Evolutionary conservation across 2,888 invertebrate genomes (phyloP).

Genomic region (Aromia moschata): DNA sequence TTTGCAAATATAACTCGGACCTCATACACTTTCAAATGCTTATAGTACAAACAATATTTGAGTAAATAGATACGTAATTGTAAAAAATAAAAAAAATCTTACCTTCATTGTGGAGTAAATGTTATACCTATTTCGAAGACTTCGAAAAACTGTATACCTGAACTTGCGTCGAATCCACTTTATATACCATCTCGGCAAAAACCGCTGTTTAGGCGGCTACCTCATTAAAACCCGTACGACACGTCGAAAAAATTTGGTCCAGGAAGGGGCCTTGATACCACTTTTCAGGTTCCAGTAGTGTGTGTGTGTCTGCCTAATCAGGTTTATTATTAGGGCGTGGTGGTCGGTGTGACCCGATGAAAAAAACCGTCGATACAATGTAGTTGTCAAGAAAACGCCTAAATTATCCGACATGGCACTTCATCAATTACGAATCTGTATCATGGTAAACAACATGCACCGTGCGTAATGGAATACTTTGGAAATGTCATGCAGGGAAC

Average conservation of each 20-base stretch:
- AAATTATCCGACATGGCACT: no score
- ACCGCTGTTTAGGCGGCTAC: slow-evolving; percentile 25
- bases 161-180: slow-evolving; percentile 10
- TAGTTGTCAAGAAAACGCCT: no score
- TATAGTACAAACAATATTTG: no score
- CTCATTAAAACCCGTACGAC: slow-evolving; percentile 12
- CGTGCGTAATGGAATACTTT: no score
- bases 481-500: no score
- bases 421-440: no score
- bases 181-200: slow-evolving; percentile 35
- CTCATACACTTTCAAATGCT: no score
- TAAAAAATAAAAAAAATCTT: slow-evolving; percentile 24
- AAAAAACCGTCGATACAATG: slow-evolving; percentile 10
- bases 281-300: slow-evolving; percentile 13
- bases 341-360: slow-evolving; percentile 1
- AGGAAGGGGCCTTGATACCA: slow-evolving; percentile 33
- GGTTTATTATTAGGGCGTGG: slow-evolving; percentile 30
- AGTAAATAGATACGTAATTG: no score
- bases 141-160: slow-evolving; percentile 46
- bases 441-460: no score
- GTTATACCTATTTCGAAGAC: slow-evolving; percentile 46
- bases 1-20: no score
- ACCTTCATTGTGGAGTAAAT: slow-evolving; percentile 39
- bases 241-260: slow-evolving; percentile 23
- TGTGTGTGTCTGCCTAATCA: slow-evolving; percentile 16